Base-by-base conservation (phyloP, 2,113 vertebrate species). In the Globicephala melas region DNA sequence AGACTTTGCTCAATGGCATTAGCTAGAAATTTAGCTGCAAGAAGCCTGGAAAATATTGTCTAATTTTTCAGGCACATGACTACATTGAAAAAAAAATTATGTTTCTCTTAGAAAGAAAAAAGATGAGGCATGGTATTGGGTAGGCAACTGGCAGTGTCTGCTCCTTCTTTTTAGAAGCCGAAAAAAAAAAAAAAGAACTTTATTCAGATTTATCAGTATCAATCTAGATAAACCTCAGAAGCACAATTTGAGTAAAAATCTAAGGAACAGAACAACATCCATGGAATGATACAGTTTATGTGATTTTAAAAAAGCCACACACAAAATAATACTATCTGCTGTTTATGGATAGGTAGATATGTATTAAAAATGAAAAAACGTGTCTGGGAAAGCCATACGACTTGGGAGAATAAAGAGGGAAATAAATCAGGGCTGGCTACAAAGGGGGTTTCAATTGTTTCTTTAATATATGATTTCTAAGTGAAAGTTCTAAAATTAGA, bases 361-460 rank as follows among this genome's bases (percentile, higher is more conserved):
- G n/a, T 85, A 33, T 85, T 92, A 60, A 91, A 92, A 95, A 92
- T 87, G n/a, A n/a, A 65, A 93, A 97, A 83, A n/a, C 5, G 20
- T 77, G 21, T 96, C 86, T 96, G 70, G 23, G 44, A 89, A 94
- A 79, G n/a, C 26, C 53, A 10, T 83, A 23, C 2, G 74, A 10
- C 36, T 44, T 73, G 44, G 33, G 55, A 79, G 58, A 94, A 23
- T 26, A 79, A 17, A 62, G 76, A 83, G 20, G 55, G 28, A 11
- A 13, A 63, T 82, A 63, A 73, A 65, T 73, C 33, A 88, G 28
- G 50, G 10, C 68, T 33, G 20, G 12, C 31, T 53, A 73, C 31
- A 89, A 82, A 81, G 28, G 14, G 20, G 41, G 5, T 94, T 92
- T 86, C 55, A 89, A 11, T 74, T 68, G 23, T 88, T 93, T 85